Evolutionary conservation across 2,888 invertebrate genomes (phyloP).

Genomic region (Tinea trinotella): DNA sequence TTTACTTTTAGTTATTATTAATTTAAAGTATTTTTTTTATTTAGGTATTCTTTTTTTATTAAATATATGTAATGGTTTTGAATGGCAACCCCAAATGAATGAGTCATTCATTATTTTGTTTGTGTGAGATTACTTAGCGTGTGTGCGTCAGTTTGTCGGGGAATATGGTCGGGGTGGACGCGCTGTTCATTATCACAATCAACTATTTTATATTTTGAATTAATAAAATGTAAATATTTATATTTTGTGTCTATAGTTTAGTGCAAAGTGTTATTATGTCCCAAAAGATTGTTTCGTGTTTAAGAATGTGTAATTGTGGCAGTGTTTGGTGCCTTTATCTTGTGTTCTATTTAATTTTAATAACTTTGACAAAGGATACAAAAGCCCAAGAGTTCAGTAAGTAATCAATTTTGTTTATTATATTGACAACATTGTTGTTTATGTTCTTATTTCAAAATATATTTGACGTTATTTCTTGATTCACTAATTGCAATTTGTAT

Average conservation of each 20-base stretch:
- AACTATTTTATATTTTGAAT: neutral
- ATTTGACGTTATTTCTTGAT: too few relatives aligned
- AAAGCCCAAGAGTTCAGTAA: slow-evolving; percentile 12
- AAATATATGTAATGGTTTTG: too few relatives aligned
- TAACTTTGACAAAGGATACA: slow-evolving; percentile 17
- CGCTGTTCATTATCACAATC: neutral
- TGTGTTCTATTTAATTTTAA: slow-evolving; percentile 15
- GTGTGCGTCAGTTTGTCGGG: slow-evolving; percentile 1
- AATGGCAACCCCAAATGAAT: too few relatives aligned
- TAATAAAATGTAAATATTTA: slow-evolving; percentile 17
- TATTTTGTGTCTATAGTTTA: neutral
- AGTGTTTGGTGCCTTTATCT: slow-evolving; percentile 18
- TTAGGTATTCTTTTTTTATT: too few relatives aligned
- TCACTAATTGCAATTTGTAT: too few relatives aligned
- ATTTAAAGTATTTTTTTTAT: too few relatives aligned
- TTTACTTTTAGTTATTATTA: too few relatives aligned
- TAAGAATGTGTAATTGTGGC: slow-evolving; percentile 7
- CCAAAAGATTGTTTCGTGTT: neutral
- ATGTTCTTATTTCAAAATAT: too few relatives aligned
- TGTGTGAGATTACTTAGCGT: neutral
- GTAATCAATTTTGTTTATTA: neutral
- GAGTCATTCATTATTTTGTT: neutral
- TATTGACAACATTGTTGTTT: neutral
- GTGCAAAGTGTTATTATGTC: neutral
- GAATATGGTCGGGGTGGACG: neutral